Conservation (phyloP, 2,113 vertebrate species). For the Stomatorhinus ivindoensis region DNA sequence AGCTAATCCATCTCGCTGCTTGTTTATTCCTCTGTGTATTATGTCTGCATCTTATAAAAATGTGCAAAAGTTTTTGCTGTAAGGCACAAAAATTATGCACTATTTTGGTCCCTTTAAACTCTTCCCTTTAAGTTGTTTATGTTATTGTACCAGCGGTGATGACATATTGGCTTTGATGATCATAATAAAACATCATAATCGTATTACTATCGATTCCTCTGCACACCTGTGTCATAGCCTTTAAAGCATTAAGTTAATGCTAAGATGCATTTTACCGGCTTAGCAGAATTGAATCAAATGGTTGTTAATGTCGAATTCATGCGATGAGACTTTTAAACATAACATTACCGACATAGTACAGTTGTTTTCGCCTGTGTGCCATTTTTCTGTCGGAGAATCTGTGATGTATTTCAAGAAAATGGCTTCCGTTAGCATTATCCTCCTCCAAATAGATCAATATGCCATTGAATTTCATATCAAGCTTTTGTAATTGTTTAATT, state of each 20-base stretch:
- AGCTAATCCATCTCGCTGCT: neutral
- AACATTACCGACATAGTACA: neutral
- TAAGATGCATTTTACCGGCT: neutral
- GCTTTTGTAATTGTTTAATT: slow-evolving; percentile 11
- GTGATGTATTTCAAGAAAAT: neutral
- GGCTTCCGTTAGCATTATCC: neutral
- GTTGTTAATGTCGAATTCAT: neutral
- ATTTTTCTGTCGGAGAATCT: neutral
- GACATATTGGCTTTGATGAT: neutral
- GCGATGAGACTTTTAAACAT: neutral
- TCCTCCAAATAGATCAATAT: neutral
- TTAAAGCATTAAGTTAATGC: neutral
- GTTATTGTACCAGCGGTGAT: neutral
- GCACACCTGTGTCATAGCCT: neutral
- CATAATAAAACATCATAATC: neutral
- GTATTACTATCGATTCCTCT: neutral
- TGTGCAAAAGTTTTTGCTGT: neutral
- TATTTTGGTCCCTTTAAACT: neutral
- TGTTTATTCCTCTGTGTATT: neutral
- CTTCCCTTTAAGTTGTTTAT: neutral
- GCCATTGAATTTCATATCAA: neutral
- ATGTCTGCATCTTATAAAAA: neutral
- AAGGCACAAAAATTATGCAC: neutral
- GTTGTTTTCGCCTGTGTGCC: neutral
- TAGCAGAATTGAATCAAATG: neutral